These are phyloP conservation scores for Salvelinus sp. DNA, from an alignment of 2,113 vertebrate genomes.

Conservation along the genomic window DNA sequence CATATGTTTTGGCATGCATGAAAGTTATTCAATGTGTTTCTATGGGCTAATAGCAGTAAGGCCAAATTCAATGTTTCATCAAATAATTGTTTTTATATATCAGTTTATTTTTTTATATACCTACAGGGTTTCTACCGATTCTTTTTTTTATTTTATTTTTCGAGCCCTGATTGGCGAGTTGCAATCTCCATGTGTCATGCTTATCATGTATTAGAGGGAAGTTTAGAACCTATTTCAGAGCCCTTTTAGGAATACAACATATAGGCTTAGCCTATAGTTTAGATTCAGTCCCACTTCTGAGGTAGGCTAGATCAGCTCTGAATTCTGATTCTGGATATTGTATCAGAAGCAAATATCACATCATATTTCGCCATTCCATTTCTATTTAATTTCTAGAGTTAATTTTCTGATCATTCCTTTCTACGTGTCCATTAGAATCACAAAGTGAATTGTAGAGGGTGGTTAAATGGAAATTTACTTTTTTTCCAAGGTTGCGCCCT, in stretches of 20 bases:
- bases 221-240: background rate
- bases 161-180: too few relatives aligned
- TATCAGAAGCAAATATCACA: slow-evolving; percentile 47
- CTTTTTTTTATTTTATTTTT: too few relatives aligned
- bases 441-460: slow-evolving; percentile 36
- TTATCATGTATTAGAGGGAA: background rate
- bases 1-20: too few relatives aligned
- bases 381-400: slow-evolving; percentile 2
- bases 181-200: too few relatives aligned
- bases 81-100: too few relatives aligned
- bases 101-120: too few relatives aligned
- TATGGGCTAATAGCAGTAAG: too few relatives aligned
- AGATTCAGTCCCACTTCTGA: slow-evolving; percentile 27
- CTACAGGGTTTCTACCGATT: too few relatives aligned
- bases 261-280: background rate
- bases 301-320: background rate
- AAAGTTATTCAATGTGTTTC: too few relatives aligned
- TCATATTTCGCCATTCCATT: slow-evolving; percentile 46
- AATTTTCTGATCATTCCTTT: slow-evolving; percentile 29
- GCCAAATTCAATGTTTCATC: too few relatives aligned
- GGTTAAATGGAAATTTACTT: slow-evolving; percentile 26
- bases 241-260: background rate
- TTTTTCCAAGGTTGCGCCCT: slow-evolving; percentile 35
- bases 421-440: slow-evolving; percentile 3
- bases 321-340: slow-evolving; percentile 26